Conservation (phyloP, 2,797 vertebrate genomes). For the Nannoperca obscura region DNA sequence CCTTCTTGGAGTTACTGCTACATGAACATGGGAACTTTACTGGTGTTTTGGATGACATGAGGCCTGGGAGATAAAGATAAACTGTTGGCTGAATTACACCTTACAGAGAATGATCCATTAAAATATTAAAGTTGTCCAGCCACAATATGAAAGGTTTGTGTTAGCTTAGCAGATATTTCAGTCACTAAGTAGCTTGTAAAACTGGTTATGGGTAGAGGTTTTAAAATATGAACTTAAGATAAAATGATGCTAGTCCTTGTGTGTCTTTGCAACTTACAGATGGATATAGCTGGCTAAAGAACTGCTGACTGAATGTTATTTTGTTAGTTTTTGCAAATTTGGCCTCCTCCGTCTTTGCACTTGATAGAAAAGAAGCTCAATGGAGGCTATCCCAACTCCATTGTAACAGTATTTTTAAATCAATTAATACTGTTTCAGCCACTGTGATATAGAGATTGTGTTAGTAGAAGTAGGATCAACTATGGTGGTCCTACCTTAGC, state of each 20-base stretch:
- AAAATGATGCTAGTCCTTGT: too few relatives aligned
- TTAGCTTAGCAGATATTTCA: neutral
- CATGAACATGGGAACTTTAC: neutral
- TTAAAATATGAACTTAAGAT: neutral
- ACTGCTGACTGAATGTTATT: neutral
- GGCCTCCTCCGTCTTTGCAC: neutral
- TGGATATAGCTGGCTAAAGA: neutral
- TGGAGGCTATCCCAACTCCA: neutral
- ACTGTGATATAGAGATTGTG: neutral
- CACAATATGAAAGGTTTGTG: neutral
- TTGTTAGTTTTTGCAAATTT: neutral
- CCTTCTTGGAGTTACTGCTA: neutral
- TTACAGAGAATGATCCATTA: neutral
- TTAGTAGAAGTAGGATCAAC: neutral
- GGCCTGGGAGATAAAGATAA: neutral
- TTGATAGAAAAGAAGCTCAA: neutral
- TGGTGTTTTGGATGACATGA: neutral
- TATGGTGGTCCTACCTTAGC: conserved; percentile 87
- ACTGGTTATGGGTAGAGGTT: neutral
- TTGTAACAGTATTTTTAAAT: neutral
- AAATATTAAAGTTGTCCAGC: neutral
- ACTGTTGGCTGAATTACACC: neutral
- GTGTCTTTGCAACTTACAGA: neutral
- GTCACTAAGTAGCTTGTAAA: too few relatives aligned
- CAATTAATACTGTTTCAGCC: neutral